These are phyloP conservation scores for Mimachlamys varia DNA, from an alignment of 2,888 invertebrate genomes.

Conservation along the genomic window DNA sequence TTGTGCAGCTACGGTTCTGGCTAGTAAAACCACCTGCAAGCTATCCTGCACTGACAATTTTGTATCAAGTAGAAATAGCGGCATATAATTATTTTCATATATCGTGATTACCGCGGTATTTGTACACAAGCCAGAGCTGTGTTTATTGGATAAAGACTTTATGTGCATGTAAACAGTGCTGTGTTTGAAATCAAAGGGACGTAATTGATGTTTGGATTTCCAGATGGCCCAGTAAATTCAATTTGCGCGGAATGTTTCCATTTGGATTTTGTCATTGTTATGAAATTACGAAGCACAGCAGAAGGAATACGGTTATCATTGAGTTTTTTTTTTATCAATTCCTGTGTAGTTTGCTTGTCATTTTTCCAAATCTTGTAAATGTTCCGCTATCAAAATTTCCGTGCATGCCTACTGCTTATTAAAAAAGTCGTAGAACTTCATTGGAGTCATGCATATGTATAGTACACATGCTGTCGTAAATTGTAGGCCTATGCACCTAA, in stretches of 20 bases:
- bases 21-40: constrained; percentile 20
- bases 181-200: constrained; percentile 24
- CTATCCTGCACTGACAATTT: constrained; percentile 1
- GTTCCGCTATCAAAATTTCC: constrained; percentile 26
- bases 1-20: constrained; percentile 20
- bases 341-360: constrained; percentile 23
- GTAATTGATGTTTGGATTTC: constrained; percentile 26
- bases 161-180: constrained; percentile 31
- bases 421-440: neutral
- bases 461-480: neutral
- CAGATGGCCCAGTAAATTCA: constrained; percentile 3
- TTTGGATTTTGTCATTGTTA: constrained; percentile 29
- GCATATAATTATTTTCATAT: constrained; percentile 36
- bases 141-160: constrained; percentile 28
- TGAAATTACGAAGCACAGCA: constrained; percentile 2
- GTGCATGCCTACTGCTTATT: constrained; percentile 30
- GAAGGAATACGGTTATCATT: constrained; percentile 34
- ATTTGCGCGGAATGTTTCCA: constrained; percentile 20
- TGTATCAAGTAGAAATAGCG: neutral
- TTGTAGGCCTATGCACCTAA: neutral
- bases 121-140: neutral
- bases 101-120: neutral
- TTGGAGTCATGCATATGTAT: neutral
- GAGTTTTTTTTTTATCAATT: constrained; percentile 9
- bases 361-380: constrained; percentile 26